Evolutionary conservation across 2,113 vertebrate genomes (phyloP).

Genomic region (Lagopus leucura): DNA sequence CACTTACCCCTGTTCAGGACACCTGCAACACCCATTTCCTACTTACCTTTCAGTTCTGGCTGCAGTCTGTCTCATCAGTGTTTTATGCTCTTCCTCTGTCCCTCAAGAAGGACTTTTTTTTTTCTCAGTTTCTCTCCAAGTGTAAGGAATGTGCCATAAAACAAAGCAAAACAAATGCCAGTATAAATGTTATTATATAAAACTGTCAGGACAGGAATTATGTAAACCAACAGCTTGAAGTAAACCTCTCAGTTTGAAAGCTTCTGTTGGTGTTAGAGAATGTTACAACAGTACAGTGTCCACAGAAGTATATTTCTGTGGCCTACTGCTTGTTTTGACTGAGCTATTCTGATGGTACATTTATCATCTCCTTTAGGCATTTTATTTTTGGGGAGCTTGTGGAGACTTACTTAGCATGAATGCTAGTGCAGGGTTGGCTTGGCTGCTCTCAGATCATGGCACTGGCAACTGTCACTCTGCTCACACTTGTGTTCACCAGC

Average conservation of each 20-base stretch:
- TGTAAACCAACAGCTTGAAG: background rate
- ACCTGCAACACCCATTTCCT: background rate
- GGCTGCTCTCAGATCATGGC: background rate
- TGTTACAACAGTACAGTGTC: background rate
- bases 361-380: background rate
- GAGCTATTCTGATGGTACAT: background rate
- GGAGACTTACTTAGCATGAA: background rate
- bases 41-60: background rate
- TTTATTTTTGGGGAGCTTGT: background rate
- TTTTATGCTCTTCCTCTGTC: background rate
- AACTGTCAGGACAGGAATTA: background rate
- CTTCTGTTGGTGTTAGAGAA: background rate
- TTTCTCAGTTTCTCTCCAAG: background rate
- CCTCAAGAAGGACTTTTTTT: background rate
- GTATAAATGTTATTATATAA: background rate
- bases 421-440: background rate
- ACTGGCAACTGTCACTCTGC: background rate
- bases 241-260: background rate
- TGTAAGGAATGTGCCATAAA: background rate
- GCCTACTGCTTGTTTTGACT: background rate
- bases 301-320: background rate
- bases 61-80: background rate
- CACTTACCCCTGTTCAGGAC: background rate
- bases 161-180: background rate
- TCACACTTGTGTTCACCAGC: background rate